These are phyloP conservation scores for Entomobrya proxima DNA, from an alignment of 2,888 invertebrate genomes.

Conservation along the genomic window DNA sequence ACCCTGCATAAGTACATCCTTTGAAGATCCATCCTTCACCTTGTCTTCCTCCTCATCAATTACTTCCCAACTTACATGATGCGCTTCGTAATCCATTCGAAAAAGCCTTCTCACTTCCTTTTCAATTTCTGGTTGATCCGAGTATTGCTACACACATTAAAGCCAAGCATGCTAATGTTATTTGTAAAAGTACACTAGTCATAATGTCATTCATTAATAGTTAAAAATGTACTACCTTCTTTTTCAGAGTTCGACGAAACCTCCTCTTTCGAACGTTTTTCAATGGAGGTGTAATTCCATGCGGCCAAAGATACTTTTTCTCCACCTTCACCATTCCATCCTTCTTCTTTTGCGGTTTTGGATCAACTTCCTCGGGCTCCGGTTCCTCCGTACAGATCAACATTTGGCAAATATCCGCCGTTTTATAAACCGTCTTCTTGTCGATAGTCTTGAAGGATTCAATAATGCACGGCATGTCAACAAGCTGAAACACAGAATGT, in stretches of 20 bases:
- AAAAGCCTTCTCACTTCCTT: conserved; percentile 96
- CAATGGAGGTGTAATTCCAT: conserved; percentile 96
- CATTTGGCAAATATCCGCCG: conserved; percentile 97
- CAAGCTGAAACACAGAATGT: conserved; percentile 80
- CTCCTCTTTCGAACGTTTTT: conserved; percentile 95
- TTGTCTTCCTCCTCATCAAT: conserved; percentile 89
- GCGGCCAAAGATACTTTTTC: conserved; percentile 95
- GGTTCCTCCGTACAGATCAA: conserved; percentile 91
- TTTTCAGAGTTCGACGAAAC: conserved; percentile 95
- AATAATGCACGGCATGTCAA: conserved; percentile 93
- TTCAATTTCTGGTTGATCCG: conserved; percentile 98
- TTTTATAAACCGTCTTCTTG: conserved; percentile 97
- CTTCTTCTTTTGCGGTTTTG: conserved; percentile 85
- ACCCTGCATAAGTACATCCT: conserved; percentile 74
- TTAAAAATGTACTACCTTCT: conserved; percentile 82
- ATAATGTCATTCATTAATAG: neutral
- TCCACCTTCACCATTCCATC: conserved; percentile 91
- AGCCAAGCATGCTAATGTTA: neutral
- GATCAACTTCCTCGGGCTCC: conserved; percentile 88
- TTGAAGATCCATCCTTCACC: conserved; percentile 75
- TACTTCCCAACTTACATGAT: conserved; percentile 91
- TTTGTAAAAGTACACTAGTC: neutral
- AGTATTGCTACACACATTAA: conserved; percentile 81
- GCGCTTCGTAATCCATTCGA: conserved; percentile 94
- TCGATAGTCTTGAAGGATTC: conserved; percentile 98